These are phyloP conservation scores for Cryptus viduatorius DNA, from an alignment of 2,888 invertebrate species.

Conservation along the genomic window DNA sequence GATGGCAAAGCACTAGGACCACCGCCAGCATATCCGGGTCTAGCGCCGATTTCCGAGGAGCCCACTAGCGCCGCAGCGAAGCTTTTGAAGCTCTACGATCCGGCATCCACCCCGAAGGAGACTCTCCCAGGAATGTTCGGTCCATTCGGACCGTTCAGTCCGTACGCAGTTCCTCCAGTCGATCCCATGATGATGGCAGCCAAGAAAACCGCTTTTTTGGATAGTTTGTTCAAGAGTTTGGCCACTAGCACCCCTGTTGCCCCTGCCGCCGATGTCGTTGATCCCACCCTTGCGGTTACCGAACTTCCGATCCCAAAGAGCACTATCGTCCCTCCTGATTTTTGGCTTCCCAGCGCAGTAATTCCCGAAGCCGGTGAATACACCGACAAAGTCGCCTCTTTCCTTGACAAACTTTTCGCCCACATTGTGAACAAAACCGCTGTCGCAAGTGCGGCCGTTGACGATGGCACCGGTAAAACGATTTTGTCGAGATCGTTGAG, in stretches of 20 bases:
- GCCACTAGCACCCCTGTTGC: conserved; percentile 76
- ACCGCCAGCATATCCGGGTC: conserved; percentile 77
- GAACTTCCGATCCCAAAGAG: conserved; percentile 76
- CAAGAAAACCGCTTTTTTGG: conserved; percentile 80
- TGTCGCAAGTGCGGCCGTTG: conserved; percentile 47
- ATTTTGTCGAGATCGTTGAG: conserved; percentile 63
- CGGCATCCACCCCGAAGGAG: conserved; percentile 68
- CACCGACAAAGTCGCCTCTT: conserved; percentile 77
- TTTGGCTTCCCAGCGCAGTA: conserved; percentile 79
- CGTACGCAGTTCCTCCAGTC: conserved; percentile 68
- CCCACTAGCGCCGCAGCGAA: conserved; percentile 65
- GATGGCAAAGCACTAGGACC: conserved; percentile 68
- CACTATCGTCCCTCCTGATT: conserved; percentile 81
- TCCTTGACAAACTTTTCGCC: conserved; percentile 80
- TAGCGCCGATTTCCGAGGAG: conserved; percentile 77
- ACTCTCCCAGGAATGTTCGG: conserved; percentile 77
- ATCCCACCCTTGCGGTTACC: conserved; percentile 62
- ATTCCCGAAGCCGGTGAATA: conserved; percentile 80
- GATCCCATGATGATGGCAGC: conserved; percentile 78
- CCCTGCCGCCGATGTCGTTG: conserved; percentile 50
- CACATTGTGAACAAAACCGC: conserved; percentile 75
- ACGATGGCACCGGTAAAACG: conserved; percentile 39
- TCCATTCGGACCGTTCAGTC: conserved; percentile 68
- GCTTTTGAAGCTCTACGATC: conserved; percentile 34
- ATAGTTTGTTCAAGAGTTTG: conserved; percentile 78